These are phyloP conservation scores for Drosophila eugracilis DNA, from an alignment of 1,140 invertebrate species.

Conservation along the genomic window DNA sequence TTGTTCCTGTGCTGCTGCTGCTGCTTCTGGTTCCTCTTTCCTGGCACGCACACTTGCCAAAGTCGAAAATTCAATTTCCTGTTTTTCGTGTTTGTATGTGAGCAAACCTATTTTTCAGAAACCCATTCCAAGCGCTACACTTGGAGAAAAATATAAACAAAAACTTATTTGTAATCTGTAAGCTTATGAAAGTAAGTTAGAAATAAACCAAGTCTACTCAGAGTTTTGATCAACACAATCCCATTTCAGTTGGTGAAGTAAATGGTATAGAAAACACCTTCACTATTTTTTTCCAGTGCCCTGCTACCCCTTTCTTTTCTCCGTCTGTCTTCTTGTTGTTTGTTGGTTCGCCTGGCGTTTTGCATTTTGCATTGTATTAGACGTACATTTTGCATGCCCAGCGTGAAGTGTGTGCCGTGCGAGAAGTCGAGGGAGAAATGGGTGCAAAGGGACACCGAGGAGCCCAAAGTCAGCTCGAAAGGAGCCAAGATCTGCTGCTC, in stretches of 20 bases:
- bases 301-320: neutral
- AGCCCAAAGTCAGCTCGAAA: slow-evolving; percentile 7
- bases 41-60: slow-evolving; percentile 80
- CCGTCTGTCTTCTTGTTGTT: slow-evolving; percentile 14
- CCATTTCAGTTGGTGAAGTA: no score
- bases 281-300: neutral
- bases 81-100: slow-evolving; percentile 80
- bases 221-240: no score
- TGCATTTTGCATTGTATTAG: slow-evolving; percentile 79
- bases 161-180: no score
- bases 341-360: slow-evolving; percentile 67
- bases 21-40: slow-evolving; percentile 49
- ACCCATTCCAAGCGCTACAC: slow-evolving; percentile 13
- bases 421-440: slow-evolving; percentile 51
- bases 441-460: slow-evolving; percentile 1
- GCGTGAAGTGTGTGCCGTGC: slow-evolving; percentile 66
- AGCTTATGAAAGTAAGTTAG: no score
- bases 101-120: slow-evolving; percentile 42
- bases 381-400: slow-evolving; percentile 82
- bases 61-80: slow-evolving; percentile 84
- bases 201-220: no score
- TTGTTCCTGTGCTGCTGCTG: slow-evolving; percentile 28
- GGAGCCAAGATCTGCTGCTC: slow-evolving; percentile 29
- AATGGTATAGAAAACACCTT: no score
- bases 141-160: neutral